Conservation (phyloP, 2,113 vertebrate genomes). For the Tichodroma muraria region DNA sequence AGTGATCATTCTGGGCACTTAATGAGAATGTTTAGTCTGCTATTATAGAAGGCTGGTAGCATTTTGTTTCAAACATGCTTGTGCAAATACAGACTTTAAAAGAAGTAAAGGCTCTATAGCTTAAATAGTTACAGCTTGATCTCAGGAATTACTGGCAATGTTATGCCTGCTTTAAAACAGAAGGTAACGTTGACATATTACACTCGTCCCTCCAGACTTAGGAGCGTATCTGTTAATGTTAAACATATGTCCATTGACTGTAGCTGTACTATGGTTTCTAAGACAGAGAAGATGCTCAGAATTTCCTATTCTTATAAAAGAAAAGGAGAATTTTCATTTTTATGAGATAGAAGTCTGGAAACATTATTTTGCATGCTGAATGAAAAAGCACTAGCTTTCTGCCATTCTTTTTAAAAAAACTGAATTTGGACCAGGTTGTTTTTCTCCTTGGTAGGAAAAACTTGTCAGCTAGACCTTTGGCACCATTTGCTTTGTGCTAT, state of each 20-base stretch:
- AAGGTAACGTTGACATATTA: not conserved
- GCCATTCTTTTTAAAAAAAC: not conserved
- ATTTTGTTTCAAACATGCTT: not conserved
- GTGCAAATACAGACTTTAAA: not conserved
- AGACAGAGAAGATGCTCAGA: not conserved
- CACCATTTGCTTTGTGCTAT: not conserved
- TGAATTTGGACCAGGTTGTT: not conserved
- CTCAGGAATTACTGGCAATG: not conserved
- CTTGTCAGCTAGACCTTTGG: not conserved
- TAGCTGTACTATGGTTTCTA: not conserved
- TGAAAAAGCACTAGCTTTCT: not conserved
- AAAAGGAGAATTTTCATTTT: not conserved
- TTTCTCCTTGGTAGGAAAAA: not conserved
- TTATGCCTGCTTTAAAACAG: not conserved
- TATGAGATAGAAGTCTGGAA: not conserved
- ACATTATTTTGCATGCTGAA: not conserved
- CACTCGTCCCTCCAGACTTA: not conserved
- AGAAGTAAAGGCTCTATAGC: not conserved
- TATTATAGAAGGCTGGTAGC: not conserved
- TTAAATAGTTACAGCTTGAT: not conserved
- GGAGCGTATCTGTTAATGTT: not conserved
- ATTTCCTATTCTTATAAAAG: not conserved
- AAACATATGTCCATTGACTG: not conserved
- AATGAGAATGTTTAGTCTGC: not conserved
- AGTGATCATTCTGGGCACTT: not conserved